These are phyloP conservation scores for Tinea pellionella DNA, from an alignment of 2,888 invertebrate genomes.

Conservation along the genomic window DNA sequence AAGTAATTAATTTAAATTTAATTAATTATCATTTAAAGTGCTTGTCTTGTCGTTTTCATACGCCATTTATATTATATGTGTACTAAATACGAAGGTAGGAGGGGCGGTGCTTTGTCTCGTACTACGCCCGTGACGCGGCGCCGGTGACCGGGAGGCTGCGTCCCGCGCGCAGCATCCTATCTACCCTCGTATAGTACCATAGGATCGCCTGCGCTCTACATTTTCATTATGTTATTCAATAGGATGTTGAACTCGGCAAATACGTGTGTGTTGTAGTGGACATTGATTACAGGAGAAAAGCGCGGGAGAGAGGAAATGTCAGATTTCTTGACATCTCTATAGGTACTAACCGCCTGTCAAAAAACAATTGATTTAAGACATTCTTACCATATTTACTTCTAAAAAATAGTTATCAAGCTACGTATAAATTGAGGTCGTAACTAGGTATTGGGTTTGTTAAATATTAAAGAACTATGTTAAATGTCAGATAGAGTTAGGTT, in stretches of 20 bases:
- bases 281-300: constrained; percentile 5
- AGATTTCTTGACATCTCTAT: neutral
- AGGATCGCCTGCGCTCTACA: constrained; percentile 14
- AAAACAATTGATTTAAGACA: neutral
- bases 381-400: too few relatives aligned
- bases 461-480: too few relatives aligned
- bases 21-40: constrained; percentile 29
- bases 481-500: too few relatives aligned
- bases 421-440: too few relatives aligned
- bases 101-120: constrained; percentile 39
- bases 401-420: too few relatives aligned
- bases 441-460: too few relatives aligned
- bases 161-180: constrained; percentile 54
- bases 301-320: constrained; percentile 11
- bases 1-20: constrained; percentile 1
- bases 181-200: constrained; percentile 19
- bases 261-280: neutral
- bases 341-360: neutral
- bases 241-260: constrained; percentile 10
- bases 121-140: constrained; percentile 53
- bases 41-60: constrained; percentile 25
- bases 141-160: constrained; percentile 45
- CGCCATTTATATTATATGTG: neutral
- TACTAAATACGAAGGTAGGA: constrained; percentile 24
- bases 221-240: constrained; percentile 9